These are phyloP conservation scores for Callospermophilus lateralis DNA, from an alignment of 2,113 vertebrate genomes.

Conservation along the genomic window DNA sequence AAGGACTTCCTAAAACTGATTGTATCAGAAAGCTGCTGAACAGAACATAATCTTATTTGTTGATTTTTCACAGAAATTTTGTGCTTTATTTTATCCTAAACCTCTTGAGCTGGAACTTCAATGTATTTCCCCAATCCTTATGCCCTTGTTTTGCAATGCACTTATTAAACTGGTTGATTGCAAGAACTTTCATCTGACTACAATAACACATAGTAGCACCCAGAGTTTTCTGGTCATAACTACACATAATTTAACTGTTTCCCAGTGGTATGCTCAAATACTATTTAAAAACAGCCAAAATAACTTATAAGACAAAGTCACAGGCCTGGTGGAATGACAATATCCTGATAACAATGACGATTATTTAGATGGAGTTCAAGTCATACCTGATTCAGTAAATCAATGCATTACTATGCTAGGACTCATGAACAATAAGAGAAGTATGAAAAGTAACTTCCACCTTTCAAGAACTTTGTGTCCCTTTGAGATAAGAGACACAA, in stretches of 20 bases:
- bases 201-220: background rate
- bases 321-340: background rate
- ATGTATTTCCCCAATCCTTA: slow-evolving; percentile 28
- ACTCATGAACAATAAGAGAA: background rate
- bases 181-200: slow-evolving; percentile 71
- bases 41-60: slow-evolving; percentile 60
- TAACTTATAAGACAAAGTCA: background rate
- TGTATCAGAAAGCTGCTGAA: slow-evolving; percentile 62
- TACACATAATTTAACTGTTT: slow-evolving; percentile 7
- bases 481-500: background rate
- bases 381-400: background rate
- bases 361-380: background rate
- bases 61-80: slow-evolving; percentile 68
- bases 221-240: background rate
- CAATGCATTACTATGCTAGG: background rate
- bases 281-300: slow-evolving; percentile 15
- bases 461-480: background rate
- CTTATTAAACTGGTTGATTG: slow-evolving; percentile 62
- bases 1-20: slow-evolving; percentile 63
- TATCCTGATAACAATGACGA: slow-evolving; percentile 31
- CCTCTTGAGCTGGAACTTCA: slow-evolving; percentile 48
- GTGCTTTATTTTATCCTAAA: slow-evolving; percentile 26
- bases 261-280: slow-evolving; percentile 35
- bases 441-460: slow-evolving; percentile 24
- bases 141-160: background rate